These are phyloP conservation scores for Fissipunctia ypsillon DNA, from an alignment of 2,888 invertebrate genomes.

Conservation along the genomic window DNA sequence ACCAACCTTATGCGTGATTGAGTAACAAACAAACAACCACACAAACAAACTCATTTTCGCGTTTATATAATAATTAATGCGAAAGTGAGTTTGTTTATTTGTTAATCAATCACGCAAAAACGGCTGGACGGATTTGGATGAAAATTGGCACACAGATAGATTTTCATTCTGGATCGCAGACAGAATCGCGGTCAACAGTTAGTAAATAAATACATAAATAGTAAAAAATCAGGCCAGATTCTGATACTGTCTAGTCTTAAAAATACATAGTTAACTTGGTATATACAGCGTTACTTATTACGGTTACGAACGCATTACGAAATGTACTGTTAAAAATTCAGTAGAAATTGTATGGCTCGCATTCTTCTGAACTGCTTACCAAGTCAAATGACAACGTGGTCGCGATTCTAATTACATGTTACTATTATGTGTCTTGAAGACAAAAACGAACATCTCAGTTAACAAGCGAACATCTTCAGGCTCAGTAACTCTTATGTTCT, in stretches of 20 bases:
- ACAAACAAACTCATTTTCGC: too few relatives aligned
- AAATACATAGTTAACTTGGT: background rate
- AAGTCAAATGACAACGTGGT: constrained; percentile 85
- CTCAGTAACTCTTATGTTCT: constrained; percentile 31
- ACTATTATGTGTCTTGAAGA: constrained; percentile 76
- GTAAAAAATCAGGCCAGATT: constrained; percentile 13
- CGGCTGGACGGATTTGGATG: too few relatives aligned
- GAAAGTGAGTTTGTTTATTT: too few relatives aligned
- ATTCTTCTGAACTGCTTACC: constrained; percentile 83
- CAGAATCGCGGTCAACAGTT: too few relatives aligned
- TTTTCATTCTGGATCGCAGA: too few relatives aligned
- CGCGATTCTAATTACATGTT: constrained; percentile 79
- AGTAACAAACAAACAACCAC: too few relatives aligned
- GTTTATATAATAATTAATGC: too few relatives aligned
- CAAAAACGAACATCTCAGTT: constrained; percentile 64
- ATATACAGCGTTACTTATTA: constrained; percentile 42
- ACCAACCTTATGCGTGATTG: too few relatives aligned
- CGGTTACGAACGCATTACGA: constrained; percentile 72
- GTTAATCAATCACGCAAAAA: too few relatives aligned
- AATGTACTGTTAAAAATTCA: constrained; percentile 76
- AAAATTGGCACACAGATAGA: too few relatives aligned
- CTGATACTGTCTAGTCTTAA: background rate
- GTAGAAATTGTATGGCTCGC: constrained; percentile 73
- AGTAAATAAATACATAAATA: too few relatives aligned
- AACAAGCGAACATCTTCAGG: constrained; percentile 42